Evolutionary conservation across 1,140 invertebrate species (phyloP), one percentile per base, ranked within the genome.

Genomic region (Calephelis nemesis): DNA sequence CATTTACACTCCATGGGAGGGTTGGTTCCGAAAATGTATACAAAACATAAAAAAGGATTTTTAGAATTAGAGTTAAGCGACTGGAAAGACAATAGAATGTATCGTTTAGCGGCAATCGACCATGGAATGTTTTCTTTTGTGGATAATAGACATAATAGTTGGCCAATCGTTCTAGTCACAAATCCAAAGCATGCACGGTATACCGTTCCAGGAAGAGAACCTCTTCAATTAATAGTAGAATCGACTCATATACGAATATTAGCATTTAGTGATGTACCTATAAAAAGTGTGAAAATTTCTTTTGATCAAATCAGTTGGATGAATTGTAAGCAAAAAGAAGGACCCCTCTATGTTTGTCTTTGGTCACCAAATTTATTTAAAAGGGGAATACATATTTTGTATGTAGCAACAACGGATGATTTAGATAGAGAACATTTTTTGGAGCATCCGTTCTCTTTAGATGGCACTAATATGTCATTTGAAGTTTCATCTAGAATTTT

Each of bases 11-110:
- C 95, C 8, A 92, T 98, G 72, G 95, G 94, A 67, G 96, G 96
- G 7, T 75, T 96, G 4, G 94, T 97, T 4, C 95, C 95, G 11
- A 93, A 95, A 72, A 98, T 99, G 97, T 98, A 98, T 80, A 96
- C 97, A 2, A 91, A 96, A 73, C 97, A 98, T 82, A 94, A 95
- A 70, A 93, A 92, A 72, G 97, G 97, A n/a, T 96, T 95, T 82
- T 91, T 98, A 66, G 98, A 98, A 92, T 90, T 98, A 58, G 98
- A 99, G 92, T 92, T 98, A 49, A 97, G 95, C 39, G 98, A 99
- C 92, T 99, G 97, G 97, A 98, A 97, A 92, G 96, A 98, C 82
- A 97, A 96, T 83, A 93, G 98, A 92, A 94, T 96, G 96, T 98
- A 94, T 92, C 94, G 97, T 15, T 81, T 99, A 39, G 94, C 94